phyloP scores from a whole-genome alignment of 2,888 invertebrate genomes.

The Eupithecia inturbata region DNA sequence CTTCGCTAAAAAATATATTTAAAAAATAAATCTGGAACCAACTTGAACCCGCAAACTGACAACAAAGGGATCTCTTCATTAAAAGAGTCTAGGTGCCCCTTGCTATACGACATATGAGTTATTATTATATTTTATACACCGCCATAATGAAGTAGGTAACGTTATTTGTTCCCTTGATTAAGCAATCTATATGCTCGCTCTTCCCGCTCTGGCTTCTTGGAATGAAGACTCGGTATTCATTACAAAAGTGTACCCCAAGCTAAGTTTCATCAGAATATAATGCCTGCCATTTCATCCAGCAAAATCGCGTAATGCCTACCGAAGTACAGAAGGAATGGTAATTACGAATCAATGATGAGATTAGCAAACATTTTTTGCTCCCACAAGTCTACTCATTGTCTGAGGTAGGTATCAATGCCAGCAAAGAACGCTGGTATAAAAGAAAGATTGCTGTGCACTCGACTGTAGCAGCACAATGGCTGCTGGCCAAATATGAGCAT shows the following conservation, averaged over 20 bases:
- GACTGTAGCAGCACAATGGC: slow-evolving; percentile 25
- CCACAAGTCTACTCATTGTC: slow-evolving; percentile 27
- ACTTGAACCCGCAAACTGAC: not conserved
- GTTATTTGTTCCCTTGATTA: slow-evolving; percentile 9
- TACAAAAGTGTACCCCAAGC: not conserved
- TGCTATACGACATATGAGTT: not conserved
- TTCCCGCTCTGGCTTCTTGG: not conserved
- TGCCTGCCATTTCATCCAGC: slow-evolving; percentile 11
- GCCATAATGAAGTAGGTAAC: not conserved
- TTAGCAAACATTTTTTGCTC: slow-evolving; percentile 37
- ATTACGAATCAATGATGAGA: slow-evolving; percentile 33
- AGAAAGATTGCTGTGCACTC: slow-evolving; percentile 27
- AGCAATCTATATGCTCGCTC: slow-evolving; percentile 5
- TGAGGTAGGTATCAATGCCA: slow-evolving; percentile 34
- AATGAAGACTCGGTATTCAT: slow-evolving; percentile 7
- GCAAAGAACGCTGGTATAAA: slow-evolving; percentile 31
- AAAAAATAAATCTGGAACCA: not conserved
- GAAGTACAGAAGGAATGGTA: slow-evolving; percentile 18
- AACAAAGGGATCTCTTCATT: not conserved
- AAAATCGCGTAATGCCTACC: slow-evolving; percentile 20
- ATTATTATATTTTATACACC: not conserved
- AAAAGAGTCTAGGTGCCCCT: not conserved
- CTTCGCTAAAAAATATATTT: no score
- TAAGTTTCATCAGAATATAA: slow-evolving; percentile 10
- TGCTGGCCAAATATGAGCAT: slow-evolving; percentile 27